Evolutionary conservation across 23 tunicate genomes (phyloP), one percentile per base, ranked within the genome.

Genomic region (Clavelina lepadiformis): DNA sequence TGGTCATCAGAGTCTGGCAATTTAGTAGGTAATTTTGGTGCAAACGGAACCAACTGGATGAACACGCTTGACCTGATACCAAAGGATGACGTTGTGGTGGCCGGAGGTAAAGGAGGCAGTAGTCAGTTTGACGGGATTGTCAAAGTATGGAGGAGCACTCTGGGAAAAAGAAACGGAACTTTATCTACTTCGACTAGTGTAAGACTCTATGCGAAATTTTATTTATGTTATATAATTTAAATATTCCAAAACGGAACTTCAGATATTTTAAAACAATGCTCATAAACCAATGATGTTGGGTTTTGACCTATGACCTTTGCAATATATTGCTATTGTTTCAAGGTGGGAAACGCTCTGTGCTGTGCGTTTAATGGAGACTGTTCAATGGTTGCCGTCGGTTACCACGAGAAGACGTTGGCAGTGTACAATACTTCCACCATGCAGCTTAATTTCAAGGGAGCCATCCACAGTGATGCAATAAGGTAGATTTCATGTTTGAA

Each of bases 1-100:
- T 63, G 72, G 72, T 27, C 71, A 19, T 45, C 71, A 20, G 54
- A 31, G 13, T 26, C 72, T 63, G 81, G 81, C 8, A 31, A 31
- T 1, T 36, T 68, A 18, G 37, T 75, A 1, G 81, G 81, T 45
- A 47, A 46, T 27, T 75, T 63, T 34, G 45, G 81, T 63, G 69
- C 38, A 36, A 46, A 61, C 33, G n/a, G n/a, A n/a, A n/a, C n/a
- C n/a, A n/a, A n/a, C n/a, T n/a, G 29, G 30, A 21, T 68, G 33
- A 46, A 18, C 28, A 29, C 73, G 23, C 73, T 60, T 46, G 29
- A 5, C n/a, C 1, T 0, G 61, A 68, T 22, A 36, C 35, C 18
- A 47, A 68, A 28, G 49, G 27, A 28, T 11, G n/a, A n/a, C n/a
- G n/a, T 73, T 30, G 5, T 73, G n/a, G 68, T 55, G 44, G 71